Conservation (phyloP, 2,888 invertebrate species). For the Trachelus tabidus region DNA sequence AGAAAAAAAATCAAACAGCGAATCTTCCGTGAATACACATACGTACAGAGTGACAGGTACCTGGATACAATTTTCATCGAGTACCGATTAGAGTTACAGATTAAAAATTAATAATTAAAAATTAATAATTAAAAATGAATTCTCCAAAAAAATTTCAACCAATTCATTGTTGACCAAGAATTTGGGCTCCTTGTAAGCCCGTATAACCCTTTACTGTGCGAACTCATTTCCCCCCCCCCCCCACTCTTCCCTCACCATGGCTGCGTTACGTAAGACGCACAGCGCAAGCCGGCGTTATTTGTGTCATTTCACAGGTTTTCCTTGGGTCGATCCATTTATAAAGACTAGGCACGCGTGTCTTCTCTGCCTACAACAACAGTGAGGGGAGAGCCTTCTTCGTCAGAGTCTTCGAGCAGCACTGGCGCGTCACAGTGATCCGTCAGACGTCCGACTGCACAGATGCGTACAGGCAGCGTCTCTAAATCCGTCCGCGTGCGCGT, state of each 20-base stretch:
- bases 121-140: neutral
- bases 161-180: neutral
- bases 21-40: neutral
- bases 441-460: neutral
- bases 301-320: constrained; percentile 64
- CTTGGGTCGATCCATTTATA: constrained; percentile 64
- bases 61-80: no score
- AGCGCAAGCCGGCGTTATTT: constrained; percentile 52
- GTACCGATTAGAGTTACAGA: neutral
- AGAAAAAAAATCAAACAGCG: neutral
- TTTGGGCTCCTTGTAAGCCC: neutral
- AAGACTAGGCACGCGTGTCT: constrained; percentile 44
- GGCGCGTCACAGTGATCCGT: neutral
- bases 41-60: neutral
- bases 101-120: neutral
- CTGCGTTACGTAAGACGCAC: constrained; percentile 46
- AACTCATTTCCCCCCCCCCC: no score
- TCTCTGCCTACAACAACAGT: neutral
- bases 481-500: constrained; percentile 2
- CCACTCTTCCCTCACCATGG: neutral
- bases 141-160: neutral
- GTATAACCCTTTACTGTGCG: no score
- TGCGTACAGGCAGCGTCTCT: neutral
- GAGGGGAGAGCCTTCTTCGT: neutral
- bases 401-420: neutral